Conservation (phyloP, 2,797 vertebrate genomes). For the Artibeus jamaicensis region DNA sequence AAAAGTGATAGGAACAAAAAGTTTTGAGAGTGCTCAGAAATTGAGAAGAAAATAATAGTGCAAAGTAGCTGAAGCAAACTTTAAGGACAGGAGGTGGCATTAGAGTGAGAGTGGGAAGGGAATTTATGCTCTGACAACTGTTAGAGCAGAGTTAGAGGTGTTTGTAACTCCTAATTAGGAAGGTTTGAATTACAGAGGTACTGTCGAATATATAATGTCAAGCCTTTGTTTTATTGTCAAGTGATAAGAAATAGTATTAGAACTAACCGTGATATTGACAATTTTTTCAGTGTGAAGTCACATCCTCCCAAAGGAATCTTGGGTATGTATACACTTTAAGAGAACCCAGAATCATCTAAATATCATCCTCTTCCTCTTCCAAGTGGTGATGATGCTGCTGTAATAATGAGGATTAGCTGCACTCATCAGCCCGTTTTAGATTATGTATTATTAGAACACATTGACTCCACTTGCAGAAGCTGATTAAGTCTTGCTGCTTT, state of each 20-base stretch:
- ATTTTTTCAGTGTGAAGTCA: conserved; percentile 56
- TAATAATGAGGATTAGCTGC: conserved; percentile 50
- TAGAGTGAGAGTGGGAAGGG: neutral
- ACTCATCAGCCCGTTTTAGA: conserved; percentile 60
- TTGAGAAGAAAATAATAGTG: neutral
- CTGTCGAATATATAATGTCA: conserved; percentile 32
- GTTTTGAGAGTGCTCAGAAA: neutral
- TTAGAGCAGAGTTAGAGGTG: neutral
- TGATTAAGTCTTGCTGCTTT: neutral
- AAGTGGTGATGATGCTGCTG: neutral
- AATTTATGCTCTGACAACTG: conserved; percentile 13
- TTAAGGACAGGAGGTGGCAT: neutral
- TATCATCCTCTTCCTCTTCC: conserved; percentile 35
- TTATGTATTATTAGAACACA: conserved; percentile 60
- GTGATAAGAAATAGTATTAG: conserved; percentile 55
- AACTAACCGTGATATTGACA: conserved; percentile 19
- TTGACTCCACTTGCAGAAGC: conserved; percentile 34
- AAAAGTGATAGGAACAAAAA: neutral
- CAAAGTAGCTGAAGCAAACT: neutral
- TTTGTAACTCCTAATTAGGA: conserved; percentile 19
- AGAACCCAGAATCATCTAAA: conserved; percentile 43
- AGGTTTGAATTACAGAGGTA: neutral
- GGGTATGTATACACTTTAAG: conserved; percentile 32
- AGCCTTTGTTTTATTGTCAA: conserved; percentile 25
- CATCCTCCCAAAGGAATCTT: conserved; percentile 33